These are phyloP conservation scores for Naja naja DNA, from an alignment of 2,113 vertebrate species.

Conservation along the genomic window DNA sequence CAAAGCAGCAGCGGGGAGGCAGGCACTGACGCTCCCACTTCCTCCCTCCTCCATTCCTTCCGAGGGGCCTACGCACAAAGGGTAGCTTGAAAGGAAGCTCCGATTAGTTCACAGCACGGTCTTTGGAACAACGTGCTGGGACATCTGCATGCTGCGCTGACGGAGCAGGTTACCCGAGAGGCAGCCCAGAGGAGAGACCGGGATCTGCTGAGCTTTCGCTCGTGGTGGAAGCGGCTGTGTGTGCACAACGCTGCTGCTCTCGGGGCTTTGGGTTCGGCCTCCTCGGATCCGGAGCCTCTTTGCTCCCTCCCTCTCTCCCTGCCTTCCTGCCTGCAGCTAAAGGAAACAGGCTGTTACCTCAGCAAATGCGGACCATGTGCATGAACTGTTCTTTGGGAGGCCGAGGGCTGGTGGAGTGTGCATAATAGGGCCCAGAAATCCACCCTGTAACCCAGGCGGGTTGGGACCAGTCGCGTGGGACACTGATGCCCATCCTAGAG, in stretches of 20 bases:
- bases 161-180: not conserved
- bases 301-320: not conserved
- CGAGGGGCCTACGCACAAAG: not conserved
- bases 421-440: not conserved
- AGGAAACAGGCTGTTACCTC: constrained; percentile 70
- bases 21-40: not conserved
- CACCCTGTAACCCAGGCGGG: not conserved
- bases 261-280: constrained; percentile 36
- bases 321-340: constrained; percentile 56
- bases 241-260: not conserved
- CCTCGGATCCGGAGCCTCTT: constrained; percentile 68
- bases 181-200: not conserved
- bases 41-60: not conserved
- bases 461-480: not conserved
- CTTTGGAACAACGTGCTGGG: not conserved
- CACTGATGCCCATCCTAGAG: too few relatives aligned
- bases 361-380: constrained; percentile 79
- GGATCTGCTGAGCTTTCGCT: not conserved
- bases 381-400: constrained; percentile 67
- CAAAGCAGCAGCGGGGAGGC: not conserved
- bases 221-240: not conserved
- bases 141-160: not conserved
- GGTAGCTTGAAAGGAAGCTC: not conserved
- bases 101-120: not conserved
- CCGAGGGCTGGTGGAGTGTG: constrained; percentile 51